These are phyloP conservation scores for Pardalotus punctatus DNA, from an alignment of 2,113 vertebrate species.

Conservation along the genomic window DNA sequence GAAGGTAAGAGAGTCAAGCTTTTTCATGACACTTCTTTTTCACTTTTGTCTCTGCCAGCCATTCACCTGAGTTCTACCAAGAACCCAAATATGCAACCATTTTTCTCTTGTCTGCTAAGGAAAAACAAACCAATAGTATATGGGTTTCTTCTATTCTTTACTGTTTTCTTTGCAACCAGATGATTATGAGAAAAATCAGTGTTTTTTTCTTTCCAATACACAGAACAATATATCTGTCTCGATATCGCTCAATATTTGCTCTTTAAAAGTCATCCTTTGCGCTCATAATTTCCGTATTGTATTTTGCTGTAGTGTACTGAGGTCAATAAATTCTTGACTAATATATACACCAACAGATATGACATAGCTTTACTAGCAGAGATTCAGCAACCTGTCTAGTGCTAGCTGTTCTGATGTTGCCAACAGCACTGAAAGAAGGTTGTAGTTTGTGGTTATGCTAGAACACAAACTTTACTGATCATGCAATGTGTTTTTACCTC, in stretches of 20 bases:
- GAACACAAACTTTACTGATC: not conserved
- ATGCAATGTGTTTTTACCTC: not conserved
- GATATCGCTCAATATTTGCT: not conserved
- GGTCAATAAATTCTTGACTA: not conserved
- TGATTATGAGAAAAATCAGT: not conserved
- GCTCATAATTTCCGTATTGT: not conserved
- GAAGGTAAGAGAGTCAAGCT: not conserved
- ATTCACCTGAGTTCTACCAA: not conserved
- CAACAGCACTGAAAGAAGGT: not conserved
- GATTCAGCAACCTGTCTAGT: not conserved
- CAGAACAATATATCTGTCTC: not conserved
- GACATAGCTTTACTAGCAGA: not conserved
- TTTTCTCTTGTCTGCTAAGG: not conserved
- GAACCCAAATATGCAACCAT: not conserved
- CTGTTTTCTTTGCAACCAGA: not conserved
- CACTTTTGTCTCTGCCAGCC: not conserved
- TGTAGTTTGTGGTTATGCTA: not conserved
- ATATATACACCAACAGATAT: not conserved
- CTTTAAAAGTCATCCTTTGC: not conserved
- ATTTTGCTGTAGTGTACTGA: not conserved
- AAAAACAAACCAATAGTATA: not conserved
- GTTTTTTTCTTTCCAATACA: not conserved
- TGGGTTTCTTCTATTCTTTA: not conserved
- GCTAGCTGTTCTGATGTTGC: not conserved
- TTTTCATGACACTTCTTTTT: not conserved